Conservation (phyloP, 2,888 invertebrate genomes). For the Agapostemon virescens region DNA sequence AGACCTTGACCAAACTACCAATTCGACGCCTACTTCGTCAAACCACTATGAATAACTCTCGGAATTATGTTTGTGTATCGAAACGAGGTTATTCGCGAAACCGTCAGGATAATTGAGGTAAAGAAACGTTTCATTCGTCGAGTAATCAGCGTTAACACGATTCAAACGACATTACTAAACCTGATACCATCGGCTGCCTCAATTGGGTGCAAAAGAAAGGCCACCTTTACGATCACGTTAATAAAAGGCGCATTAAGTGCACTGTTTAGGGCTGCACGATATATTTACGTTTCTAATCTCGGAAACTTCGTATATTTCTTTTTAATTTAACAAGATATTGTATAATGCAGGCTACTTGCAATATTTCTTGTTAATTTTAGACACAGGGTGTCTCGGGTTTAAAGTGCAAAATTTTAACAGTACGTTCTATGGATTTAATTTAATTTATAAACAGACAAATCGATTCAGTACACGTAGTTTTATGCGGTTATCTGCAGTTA, state of each 20-base stretch:
- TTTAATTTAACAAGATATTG: no score
- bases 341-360: no score
- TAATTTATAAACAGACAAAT: no score
- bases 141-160: constrained; percentile 28
- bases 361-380: no score
- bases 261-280: background rate
- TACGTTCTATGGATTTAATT: no score
- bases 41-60: background rate
- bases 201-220: background rate
- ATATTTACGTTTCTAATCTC: background rate
- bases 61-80: constrained; percentile 23
- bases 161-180: background rate
- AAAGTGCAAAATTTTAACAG: no score
- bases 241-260: constrained; percentile 6
- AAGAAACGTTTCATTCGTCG: constrained; percentile 24
- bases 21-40: background rate
- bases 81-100: background rate
- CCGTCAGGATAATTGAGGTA: constrained; percentile 13
- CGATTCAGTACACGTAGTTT: no score
- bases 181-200: constrained; percentile 22
- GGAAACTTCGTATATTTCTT: no score
- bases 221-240: constrained; percentile 15
- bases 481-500: no score
- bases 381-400: no score
- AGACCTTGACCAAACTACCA: background rate